Percentiles rank a stretch among this genome's conserved stretches.
phyloP scores from a whole-genome alignment of 2,888 invertebrate species.

The Marronus borbonicus region DNA sequence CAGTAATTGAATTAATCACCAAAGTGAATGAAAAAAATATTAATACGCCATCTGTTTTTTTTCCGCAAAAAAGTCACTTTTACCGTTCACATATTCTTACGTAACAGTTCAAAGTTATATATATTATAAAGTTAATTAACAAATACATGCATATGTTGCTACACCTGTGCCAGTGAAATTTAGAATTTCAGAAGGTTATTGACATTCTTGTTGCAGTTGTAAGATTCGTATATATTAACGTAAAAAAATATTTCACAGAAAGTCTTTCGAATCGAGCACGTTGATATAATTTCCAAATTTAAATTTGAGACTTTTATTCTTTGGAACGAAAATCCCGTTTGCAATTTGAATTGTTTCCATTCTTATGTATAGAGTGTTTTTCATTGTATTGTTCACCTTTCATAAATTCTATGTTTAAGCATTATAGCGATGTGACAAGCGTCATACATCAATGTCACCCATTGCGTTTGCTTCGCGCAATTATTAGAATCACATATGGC shows the following conservation, averaged over 20 bases:
- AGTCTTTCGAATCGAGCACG: background rate
- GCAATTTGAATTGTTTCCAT: background rate
- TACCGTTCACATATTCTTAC: background rate
- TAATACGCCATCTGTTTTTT: too few species aligned
- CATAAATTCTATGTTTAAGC: background rate
- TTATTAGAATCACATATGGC: background rate
- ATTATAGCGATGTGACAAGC: background rate
- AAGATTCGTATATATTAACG: background rate
- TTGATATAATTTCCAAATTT: background rate
- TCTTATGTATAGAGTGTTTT: background rate
- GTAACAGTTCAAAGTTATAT: background rate
- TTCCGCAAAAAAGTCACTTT: too few species aligned
- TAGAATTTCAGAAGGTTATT: constrained; percentile 12
- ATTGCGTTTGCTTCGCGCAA: background rate
- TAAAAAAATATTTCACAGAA: background rate
- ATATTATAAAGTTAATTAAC: background rate
- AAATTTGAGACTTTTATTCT: background rate
- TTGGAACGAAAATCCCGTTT: background rate
- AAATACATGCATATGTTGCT: background rate
- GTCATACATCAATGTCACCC: background rate
- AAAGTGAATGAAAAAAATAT: too few species aligned
- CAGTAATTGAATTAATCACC: too few species aligned
- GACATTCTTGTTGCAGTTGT: background rate
- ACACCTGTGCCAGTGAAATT: constrained; percentile 22
- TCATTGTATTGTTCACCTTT: background rate